phyloP scores from a whole-genome alignment of 2,888 invertebrate species.

The Apodemia zela region DNA sequence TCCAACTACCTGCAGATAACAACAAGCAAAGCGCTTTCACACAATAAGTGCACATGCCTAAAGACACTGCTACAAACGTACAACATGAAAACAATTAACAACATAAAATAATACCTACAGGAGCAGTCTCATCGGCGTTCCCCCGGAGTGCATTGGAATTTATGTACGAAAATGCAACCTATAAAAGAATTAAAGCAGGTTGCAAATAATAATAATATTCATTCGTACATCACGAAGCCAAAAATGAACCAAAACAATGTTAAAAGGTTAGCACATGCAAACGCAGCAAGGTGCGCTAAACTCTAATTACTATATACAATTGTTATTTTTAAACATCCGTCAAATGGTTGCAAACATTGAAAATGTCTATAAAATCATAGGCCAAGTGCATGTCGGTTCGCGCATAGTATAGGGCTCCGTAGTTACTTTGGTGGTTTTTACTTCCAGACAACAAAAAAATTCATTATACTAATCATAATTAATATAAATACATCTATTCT shows the following conservation, averaged over 20 bases:
- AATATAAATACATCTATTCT: too few relatives aligned
- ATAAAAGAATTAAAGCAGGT: constrained; percentile 81
- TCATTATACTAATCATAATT: too few relatives aligned
- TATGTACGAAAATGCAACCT: constrained; percentile 82
- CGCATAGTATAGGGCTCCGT: not conserved
- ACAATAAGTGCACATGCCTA: constrained; percentile 7
- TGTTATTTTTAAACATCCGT: not conserved
- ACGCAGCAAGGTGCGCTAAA: constrained; percentile 3
- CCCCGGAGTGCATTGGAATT: constrained; percentile 64
- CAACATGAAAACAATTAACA: constrained; percentile 5
- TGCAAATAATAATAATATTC: constrained; percentile 70
- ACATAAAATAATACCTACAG: constrained; percentile 83
- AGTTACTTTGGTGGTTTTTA: not conserved
- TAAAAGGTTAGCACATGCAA: constrained; percentile 43
- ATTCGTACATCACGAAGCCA: constrained; percentile 36
- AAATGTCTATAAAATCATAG: not conserved
- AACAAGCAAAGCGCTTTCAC: not conserved
- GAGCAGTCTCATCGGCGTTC: constrained; percentile 82
- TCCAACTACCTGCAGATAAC: not conserved
- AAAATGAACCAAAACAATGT: constrained; percentile 37
- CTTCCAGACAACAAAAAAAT: too few relatives aligned
- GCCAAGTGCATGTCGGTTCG: constrained; percentile 4
- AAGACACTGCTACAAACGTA: constrained; percentile 13
- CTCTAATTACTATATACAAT: not conserved
- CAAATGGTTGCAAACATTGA: not conserved